These are phyloP conservation scores for Amorpha juglandis DNA, from an alignment of 2,888 invertebrate genomes.

Conservation along the genomic window DNA sequence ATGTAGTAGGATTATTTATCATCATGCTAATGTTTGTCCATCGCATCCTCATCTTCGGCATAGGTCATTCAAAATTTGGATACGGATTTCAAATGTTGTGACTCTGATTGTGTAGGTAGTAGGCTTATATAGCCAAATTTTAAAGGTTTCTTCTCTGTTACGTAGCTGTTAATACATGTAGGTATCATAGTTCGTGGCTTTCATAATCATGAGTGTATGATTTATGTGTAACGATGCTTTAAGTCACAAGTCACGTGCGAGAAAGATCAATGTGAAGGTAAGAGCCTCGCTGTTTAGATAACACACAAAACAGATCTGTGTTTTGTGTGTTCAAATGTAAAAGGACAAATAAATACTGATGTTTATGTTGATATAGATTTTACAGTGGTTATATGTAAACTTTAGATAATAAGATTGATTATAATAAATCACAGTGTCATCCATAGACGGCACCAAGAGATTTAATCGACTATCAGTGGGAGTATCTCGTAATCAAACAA, in stretches of 20 bases:
- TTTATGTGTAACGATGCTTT: slow-evolving; percentile 8
- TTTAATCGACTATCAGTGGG: no score
- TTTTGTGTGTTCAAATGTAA: slow-evolving; percentile 10
- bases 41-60: neutral
- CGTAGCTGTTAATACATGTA: neutral
- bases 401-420: no score
- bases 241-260: slow-evolving; percentile 15
- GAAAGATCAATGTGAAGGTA: slow-evolving; percentile 23
- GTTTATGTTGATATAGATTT: neutral
- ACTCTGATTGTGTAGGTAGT: neutral
- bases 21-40: no score
- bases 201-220: neutral
- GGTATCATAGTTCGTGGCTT: neutral
- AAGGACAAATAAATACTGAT: neutral
- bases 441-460: no score
- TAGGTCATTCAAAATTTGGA: neutral
- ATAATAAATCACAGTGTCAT: no score
- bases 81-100: no score
- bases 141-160: neutral
- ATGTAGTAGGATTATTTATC: no score
- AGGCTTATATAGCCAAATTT: neutral
- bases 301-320: no score
- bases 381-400: no score
- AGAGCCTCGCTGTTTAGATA: slow-evolving; percentile 1
- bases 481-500: no score